Conservation (phyloP, 1,140 invertebrate genomes). For the Lineus longissimus region DNA sequence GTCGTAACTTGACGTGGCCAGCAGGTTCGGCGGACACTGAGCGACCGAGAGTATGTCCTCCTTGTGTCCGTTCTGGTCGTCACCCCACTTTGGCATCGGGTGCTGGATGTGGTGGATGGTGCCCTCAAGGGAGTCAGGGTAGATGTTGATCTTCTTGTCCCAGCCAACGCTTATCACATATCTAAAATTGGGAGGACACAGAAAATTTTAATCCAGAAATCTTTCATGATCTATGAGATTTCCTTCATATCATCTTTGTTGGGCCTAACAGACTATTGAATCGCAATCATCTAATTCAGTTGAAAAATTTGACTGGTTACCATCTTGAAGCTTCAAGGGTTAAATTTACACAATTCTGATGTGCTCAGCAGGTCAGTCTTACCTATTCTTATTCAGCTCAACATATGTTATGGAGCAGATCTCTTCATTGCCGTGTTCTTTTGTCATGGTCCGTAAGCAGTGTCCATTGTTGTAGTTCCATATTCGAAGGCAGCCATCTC, state of each 20-base stretch:
- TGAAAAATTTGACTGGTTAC: no score
- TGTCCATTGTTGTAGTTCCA: conserved; percentile 57
- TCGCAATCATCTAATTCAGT: no score
- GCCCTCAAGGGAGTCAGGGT: conserved; percentile 41
- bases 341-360: no score
- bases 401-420: conserved; percentile 50
- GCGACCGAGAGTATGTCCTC: conserved; percentile 51
- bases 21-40: conserved; percentile 47
- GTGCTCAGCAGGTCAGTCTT: background rate
- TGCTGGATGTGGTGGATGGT: conserved; percentile 43
- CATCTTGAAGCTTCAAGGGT: no score
- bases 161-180: conserved; percentile 53
- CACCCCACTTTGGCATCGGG: conserved; percentile 46
- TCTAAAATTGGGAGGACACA: conserved; percentile 18
- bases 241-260: no score
- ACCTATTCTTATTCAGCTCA: conserved; percentile 53
- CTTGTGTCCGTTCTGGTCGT: conserved; percentile 51
- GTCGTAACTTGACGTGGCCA: conserved; percentile 52
- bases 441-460: conserved; percentile 45
- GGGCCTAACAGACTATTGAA: no score
- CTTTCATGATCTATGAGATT: no score
- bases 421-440: conserved; percentile 42
- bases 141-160: conserved; percentile 54
- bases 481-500: conserved; percentile 50
- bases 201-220: background rate